Conservation (phyloP, 64 coral and sea anemone species). For the Stichodactyla mertensii region DNA sequence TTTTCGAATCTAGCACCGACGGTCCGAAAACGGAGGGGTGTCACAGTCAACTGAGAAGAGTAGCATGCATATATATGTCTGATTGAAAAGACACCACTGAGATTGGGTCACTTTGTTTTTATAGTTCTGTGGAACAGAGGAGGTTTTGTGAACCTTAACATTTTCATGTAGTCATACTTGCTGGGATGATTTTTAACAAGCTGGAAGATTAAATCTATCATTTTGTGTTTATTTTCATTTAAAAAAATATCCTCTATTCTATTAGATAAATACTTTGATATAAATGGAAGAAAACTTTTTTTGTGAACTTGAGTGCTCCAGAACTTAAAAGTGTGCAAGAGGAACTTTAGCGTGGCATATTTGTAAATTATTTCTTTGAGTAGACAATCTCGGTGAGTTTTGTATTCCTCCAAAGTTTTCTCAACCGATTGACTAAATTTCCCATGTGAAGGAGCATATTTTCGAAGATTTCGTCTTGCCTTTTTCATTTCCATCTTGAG, state of each 20-base stretch:
- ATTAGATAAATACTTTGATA: conserved; percentile 13
- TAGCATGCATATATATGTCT: too few species aligned
- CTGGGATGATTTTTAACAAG: not conserved
- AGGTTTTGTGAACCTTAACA: conserved; percentile 22
- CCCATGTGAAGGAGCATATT: not conserved
- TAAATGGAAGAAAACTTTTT: not conserved
- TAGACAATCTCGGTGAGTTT: not conserved
- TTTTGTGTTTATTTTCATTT: conserved; percentile 18
- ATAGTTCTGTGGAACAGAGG: conserved; percentile 34
- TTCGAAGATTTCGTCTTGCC: not conserved
- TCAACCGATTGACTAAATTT: not conserved
- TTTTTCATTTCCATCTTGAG: not conserved
- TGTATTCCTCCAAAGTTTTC: not conserved
- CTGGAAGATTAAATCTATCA: not conserved
- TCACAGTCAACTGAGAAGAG: too few species aligned
- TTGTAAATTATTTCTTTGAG: not conserved
- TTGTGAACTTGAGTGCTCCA: not conserved
- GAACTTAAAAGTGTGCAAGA: not conserved
- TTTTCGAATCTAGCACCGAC: too few species aligned
- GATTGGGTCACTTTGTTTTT: not conserved
- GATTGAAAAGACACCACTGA: too few species aligned
- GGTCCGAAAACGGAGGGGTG: too few species aligned
- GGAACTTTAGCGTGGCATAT: not conserved
- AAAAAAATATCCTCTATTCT: conserved; percentile 39
- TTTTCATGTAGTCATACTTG: not conserved